Evolutionary conservation across 2,888 invertebrate genomes (phyloP).

Genomic region (Drosophila tanythrix): DNA sequence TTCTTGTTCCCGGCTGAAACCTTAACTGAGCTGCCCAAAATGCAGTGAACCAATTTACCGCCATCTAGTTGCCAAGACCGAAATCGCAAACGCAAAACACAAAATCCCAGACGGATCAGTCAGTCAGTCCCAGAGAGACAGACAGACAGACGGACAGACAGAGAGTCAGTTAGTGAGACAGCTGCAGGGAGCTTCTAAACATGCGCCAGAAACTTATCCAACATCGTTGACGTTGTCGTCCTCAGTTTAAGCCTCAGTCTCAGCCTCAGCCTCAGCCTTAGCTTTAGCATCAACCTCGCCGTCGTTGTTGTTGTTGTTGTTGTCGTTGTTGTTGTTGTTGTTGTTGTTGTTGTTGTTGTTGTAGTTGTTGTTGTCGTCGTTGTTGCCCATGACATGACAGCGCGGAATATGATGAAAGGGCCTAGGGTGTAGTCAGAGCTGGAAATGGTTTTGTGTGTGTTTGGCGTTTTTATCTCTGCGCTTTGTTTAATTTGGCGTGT

Average conservation of each 20-base stretch:
- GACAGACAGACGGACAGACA: constrained; percentile 35
- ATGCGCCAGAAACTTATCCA: constrained; percentile 76
- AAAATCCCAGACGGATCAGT: constrained; percentile 38
- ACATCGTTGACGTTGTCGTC: constrained; percentile 76
- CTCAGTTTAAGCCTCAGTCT: constrained; percentile 14
- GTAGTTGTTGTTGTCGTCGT: constrained; percentile 45
- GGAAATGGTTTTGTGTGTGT: constrained; percentile 53
- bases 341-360: constrained; percentile 22
- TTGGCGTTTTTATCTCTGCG: constrained; percentile 55
- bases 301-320: constrained; percentile 14
- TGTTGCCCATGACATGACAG: constrained; percentile 77
- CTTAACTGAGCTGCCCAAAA: constrained; percentile 22
- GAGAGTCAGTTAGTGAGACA: constrained; percentile 40
- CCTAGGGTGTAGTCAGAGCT: constrained; percentile 57
- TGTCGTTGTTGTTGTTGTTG: constrained; percentile 27
- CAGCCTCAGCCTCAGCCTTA: constrained; percentile 4
- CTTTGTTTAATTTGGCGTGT: constrained; percentile 78
- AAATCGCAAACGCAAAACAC: constrained; percentile 26
- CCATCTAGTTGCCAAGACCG: constrained; percentile 44
- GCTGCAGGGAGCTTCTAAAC: constrained; percentile 60
- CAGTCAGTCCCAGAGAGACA: constrained; percentile 22
- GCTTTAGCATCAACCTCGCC: constrained; percentile 24
- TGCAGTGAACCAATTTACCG: constrained; percentile 27
- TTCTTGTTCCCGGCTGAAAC: constrained; percentile 18
- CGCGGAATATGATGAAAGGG: constrained; percentile 82